These are phyloP conservation scores for Ctenicera cuprea DNA, from an alignment of 2,888 invertebrate species.

Conservation along the genomic window DNA sequence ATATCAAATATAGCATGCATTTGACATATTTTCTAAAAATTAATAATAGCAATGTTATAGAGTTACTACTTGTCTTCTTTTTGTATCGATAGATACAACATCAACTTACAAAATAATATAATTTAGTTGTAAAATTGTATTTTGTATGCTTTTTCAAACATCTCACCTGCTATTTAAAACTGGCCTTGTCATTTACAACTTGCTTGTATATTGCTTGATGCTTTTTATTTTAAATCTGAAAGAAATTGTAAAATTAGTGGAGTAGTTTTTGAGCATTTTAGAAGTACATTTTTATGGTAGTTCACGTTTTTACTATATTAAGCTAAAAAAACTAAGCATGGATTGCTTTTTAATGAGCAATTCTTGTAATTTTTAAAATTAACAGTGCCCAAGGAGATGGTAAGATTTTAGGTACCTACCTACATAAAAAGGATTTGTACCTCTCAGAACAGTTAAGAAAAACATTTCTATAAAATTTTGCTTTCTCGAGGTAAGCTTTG, in stretches of 20 bases:
- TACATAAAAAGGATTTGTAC: too few species aligned
- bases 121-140: constrained; percentile 14
- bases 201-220: not conserved
- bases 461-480: too few species aligned
- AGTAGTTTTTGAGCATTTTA: too few species aligned
- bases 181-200: not conserved
- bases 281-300: too few species aligned
- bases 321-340: not conserved
- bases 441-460: too few species aligned
- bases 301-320: too few species aligned
- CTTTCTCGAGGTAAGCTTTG: too few species aligned
- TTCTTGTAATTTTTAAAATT: too few species aligned
- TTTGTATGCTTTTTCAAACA: constrained; percentile 38
- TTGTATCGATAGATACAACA: not conserved
- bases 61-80: not conserved
- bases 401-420: too few species aligned
- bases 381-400: too few species aligned
- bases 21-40: not conserved
- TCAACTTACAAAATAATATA: not conserved
- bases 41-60: constrained; percentile 4
- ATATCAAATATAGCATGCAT: constrained; percentile 6
- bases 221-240: not conserved
- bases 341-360: not conserved
- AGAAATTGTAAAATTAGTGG: too few species aligned
- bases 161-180: not conserved